These are phyloP conservation scores for Chironomus riparius DNA, from an alignment of 2,888 invertebrate species.

Conservation along the genomic window DNA sequence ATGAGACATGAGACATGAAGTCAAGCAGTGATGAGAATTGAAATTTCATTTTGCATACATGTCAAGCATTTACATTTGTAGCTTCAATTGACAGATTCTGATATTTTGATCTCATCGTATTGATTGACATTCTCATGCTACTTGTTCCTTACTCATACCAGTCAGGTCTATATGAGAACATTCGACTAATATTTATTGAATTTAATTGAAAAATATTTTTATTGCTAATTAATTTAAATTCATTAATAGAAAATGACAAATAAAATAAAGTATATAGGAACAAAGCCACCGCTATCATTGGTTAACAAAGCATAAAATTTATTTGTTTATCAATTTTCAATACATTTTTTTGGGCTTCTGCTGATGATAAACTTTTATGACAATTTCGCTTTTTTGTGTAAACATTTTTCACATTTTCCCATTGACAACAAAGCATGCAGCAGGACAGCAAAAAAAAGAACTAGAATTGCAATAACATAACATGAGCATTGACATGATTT, in stretches of 20 bases:
- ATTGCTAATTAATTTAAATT: too few relatives aligned
- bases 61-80: not conserved
- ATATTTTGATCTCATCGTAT: conserved; percentile 11
- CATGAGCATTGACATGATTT: not conserved
- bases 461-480: not conserved
- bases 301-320: too few relatives aligned
- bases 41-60: conserved; percentile 1
- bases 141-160: not conserved
- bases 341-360: too few relatives aligned
- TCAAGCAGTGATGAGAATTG: not conserved
- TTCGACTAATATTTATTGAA: too few relatives aligned
- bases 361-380: too few relatives aligned
- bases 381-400: not conserved
- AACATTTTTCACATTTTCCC: not conserved
- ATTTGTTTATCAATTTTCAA: too few relatives aligned
- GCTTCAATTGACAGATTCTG: not conserved
- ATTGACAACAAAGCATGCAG: not conserved
- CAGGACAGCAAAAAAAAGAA: not conserved
- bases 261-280: too few relatives aligned
- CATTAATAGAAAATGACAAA: too few relatives aligned
- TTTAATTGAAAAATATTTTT: too few relatives aligned
- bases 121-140: not conserved
- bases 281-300: too few relatives aligned
- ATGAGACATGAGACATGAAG: not conserved
- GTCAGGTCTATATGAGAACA: too few relatives aligned